phyloP scores from a whole-genome alignment of 2,888 invertebrate species.

The Mystacides longicornis region DNA sequence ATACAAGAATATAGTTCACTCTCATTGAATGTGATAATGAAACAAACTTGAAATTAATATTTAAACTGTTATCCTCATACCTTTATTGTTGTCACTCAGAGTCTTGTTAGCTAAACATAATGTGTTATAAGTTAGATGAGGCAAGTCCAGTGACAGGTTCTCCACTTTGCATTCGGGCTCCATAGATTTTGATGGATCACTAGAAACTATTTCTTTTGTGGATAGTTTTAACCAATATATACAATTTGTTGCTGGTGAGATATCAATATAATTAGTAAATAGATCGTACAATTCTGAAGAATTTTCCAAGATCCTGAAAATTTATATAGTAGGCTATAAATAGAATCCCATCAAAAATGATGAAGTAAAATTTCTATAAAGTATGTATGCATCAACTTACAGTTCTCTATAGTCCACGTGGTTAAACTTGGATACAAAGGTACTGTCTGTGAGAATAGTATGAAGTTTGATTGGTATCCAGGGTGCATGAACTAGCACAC shows the following conservation, averaged over 20 bases:
- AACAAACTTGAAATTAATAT: too few species aligned
- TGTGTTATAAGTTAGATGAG: conserved; percentile 18
- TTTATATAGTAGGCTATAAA: conserved; percentile 1
- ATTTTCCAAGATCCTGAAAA: conserved; percentile 19
- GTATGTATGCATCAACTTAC: background rate
- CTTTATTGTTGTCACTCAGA: too few species aligned
- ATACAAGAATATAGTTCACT: background rate
- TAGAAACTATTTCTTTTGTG: conserved; percentile 4
- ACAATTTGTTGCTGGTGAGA: conserved; percentile 15
- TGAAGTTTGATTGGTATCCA: conserved; percentile 13
- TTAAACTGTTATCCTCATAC: too few species aligned
- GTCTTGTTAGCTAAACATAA: too few species aligned
- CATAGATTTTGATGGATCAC: conserved; percentile 5
- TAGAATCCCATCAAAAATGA: too few species aligned
- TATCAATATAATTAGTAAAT: conserved; percentile 13
- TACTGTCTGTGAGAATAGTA: conserved; percentile 10
- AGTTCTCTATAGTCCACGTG: background rate
- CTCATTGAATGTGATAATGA: background rate
- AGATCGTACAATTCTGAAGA: conserved; percentile 20
- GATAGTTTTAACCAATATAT: conserved; percentile 16
- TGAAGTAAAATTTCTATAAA: background rate
- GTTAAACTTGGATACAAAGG: background rate
- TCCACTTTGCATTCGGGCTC: conserved; percentile 11
- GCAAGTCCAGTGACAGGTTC: conserved; percentile 17
- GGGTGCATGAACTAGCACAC: conserved; percentile 6